Evolutionary conservation across 2,113 vertebrate species (phyloP).

Genomic region (Bungarus multicinctus): DNA sequence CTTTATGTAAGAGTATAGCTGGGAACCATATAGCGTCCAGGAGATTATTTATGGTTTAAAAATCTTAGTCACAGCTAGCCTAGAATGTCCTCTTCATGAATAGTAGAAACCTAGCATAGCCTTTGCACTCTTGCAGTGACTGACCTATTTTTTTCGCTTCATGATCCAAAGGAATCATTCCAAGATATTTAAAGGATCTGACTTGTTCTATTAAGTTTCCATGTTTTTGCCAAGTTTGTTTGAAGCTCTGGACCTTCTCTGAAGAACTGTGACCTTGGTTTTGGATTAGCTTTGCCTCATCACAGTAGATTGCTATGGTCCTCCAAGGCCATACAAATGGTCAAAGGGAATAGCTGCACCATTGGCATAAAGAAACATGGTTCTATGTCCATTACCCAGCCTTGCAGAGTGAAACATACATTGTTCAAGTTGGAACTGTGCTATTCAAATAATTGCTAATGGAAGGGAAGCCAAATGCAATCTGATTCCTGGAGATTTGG

Average conservation of each 20-base stretch:
- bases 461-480: background rate
- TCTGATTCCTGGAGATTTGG: background rate
- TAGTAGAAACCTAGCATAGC: background rate
- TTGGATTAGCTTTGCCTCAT: background rate
- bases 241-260: background rate
- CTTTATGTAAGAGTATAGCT: background rate
- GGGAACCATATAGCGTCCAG: background rate
- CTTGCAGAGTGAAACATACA: background rate
- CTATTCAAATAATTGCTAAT: background rate
- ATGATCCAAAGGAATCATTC: background rate
- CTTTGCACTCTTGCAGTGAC: background rate
- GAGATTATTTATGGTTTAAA: background rate
- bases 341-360: background rate
- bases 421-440: background rate
- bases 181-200: background rate
- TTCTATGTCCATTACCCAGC: background rate
- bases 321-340: background rate
- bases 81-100: background rate
- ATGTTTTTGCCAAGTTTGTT: background rate
- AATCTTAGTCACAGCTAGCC: background rate
- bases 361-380: background rate
- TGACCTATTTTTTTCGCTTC: background rate
- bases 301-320: background rate
- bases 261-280: background rate
- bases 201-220: background rate